Conservation (phyloP, 2,888 invertebrate genomes). For the Cacoxenus indagator region DNA sequence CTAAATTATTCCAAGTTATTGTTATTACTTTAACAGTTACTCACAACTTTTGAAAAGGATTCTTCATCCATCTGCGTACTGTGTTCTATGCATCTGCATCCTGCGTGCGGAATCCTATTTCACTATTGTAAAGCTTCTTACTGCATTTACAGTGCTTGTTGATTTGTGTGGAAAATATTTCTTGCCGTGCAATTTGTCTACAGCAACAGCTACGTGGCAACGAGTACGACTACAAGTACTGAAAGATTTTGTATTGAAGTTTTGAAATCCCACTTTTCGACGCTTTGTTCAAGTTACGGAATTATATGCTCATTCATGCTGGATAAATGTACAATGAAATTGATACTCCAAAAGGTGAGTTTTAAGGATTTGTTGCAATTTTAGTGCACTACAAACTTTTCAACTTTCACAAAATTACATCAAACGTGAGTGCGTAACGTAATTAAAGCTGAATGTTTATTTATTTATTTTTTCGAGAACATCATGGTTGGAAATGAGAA, state of each 20-base stretch:
- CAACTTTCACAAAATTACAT: background rate
- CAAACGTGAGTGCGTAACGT: too few species aligned
- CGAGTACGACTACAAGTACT: background rate
- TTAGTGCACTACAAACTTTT: background rate
- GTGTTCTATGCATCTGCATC: too few species aligned
- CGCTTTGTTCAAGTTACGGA: conserved; percentile 11
- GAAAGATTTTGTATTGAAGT: background rate
- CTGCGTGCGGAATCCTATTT: background rate
- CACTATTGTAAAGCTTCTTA: background rate
- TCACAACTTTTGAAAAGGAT: too few species aligned
- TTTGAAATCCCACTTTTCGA: background rate
- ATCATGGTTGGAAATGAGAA: too few species aligned
- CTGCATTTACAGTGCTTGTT: background rate
- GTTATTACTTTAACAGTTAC: conserved; percentile 11
- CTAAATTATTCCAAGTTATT: background rate
- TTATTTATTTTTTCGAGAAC: too few species aligned
- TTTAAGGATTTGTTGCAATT: conserved; percentile 17
- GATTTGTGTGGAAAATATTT: conserved; percentile 9
- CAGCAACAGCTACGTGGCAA: background rate
- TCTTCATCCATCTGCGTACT: too few species aligned
- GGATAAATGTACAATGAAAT: conserved; percentile 71
- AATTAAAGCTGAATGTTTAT: background rate
- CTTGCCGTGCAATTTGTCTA: background rate
- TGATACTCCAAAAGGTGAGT: conserved; percentile 70
- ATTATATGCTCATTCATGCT: conserved; percentile 36